These are phyloP conservation scores for Choloepus hoffmanni DNA, from an alignment of 2,113 vertebrate species.

Conservation along the genomic window DNA sequence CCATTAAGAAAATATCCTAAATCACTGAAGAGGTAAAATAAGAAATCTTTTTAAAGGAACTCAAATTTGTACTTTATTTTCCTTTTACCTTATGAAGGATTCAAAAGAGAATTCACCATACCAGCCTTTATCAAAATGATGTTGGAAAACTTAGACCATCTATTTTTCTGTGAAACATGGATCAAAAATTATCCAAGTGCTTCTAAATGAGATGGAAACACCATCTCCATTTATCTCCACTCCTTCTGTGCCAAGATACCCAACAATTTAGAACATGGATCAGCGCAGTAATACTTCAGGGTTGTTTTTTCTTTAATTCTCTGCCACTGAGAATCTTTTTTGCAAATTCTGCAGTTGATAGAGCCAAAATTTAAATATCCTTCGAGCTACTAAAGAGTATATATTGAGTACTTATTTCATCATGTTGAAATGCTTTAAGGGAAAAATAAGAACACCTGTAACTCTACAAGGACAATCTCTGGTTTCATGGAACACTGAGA, in stretches of 20 bases:
- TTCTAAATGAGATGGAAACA: conserved; percentile 41
- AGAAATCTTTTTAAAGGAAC: conserved; percentile 38
- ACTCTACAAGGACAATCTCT: conserved; percentile 76
- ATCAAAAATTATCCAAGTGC: conserved; percentile 67
- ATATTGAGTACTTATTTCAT: conserved; percentile 72
- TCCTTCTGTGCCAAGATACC: conserved; percentile 24
- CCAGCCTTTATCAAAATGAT: conserved; percentile 44
- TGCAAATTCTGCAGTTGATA: conserved; percentile 67
- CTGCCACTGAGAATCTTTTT: conserved; percentile 45
- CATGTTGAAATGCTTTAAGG: conserved; percentile 63
- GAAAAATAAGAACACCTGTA: conserved; percentile 44
- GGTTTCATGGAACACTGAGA: conserved; percentile 72
- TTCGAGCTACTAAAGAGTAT: conserved; percentile 61
- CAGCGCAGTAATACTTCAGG: background rate
- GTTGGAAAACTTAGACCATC: background rate
- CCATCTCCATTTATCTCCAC: background rate
- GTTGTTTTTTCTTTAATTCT: conserved; percentile 3
- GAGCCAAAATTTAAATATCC: conserved; percentile 75
- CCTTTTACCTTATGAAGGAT: background rate
- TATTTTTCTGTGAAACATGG: conserved; percentile 54
- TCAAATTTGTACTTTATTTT: conserved; percentile 63
- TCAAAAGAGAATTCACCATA: conserved; percentile 49
- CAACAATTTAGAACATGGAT: conserved; percentile 37
- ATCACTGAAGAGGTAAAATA: conserved; percentile 44
- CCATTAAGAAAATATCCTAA: conserved; percentile 55